phyloP scores from a whole-genome alignment of 2,113 vertebrate genomes.

The Hirundichthys speculiger region DNA sequence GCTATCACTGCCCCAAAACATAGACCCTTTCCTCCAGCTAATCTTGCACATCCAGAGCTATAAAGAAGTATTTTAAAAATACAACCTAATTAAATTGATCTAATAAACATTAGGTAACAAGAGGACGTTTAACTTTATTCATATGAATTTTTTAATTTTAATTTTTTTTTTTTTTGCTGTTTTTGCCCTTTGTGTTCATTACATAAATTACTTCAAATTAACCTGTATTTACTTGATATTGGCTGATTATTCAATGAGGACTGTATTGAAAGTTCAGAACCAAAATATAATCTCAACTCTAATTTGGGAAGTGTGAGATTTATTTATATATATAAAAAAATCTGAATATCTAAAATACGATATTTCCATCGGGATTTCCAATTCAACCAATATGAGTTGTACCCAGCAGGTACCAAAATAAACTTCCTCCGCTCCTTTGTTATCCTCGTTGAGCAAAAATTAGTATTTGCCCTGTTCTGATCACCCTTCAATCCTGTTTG shows the following conservation, averaged over 20 bases:
- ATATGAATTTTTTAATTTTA: no score
- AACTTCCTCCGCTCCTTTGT: neutral
- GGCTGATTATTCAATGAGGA: no score
- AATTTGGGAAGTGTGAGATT: neutral
- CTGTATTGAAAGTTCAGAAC: no score
- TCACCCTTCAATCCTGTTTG: conserved; percentile 7
- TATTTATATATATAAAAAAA: neutral
- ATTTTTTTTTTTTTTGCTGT: no score
- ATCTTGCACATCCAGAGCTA: neutral
- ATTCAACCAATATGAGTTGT: no score
- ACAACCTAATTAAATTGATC: neutral
- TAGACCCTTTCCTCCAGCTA: conserved; percentile 24
- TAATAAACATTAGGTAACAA: neutral
- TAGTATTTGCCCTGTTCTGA: conserved; percentile 31
- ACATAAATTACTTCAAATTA: no score
- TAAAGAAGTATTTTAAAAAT: neutral
- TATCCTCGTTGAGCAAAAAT: conserved; percentile 13
- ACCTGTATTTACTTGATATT: no score
- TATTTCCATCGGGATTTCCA: neutral
- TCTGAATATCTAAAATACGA: neutral
- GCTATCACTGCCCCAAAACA: neutral
- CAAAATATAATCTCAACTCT: no score
- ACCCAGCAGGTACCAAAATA: no score
- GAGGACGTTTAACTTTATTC: no score
- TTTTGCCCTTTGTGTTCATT: no score